Conservation (phyloP, 2,797 vertebrate species). For the Microctenopoma lineatum region DNA sequence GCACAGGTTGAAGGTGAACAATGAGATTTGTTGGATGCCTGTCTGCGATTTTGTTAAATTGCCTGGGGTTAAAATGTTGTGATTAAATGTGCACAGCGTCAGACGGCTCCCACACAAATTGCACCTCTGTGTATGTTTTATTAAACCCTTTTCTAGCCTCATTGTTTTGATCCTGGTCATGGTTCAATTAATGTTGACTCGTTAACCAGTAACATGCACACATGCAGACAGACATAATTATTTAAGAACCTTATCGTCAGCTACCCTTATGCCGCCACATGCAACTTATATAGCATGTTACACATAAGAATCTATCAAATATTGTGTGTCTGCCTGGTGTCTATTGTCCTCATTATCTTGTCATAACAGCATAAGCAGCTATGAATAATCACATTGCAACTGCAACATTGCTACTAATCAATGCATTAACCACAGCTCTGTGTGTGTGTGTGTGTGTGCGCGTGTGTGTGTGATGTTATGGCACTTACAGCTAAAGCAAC, state of each 20-base stretch:
- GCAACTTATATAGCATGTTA: conserved; percentile 1
- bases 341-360: conserved; percentile 71
- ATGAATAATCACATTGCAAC: conserved; percentile 66
- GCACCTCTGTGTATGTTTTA: conserved; percentile 35
- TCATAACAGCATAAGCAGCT: conserved; percentile 59
- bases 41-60: conserved; percentile 30
- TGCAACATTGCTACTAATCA: conserved; percentile 61
- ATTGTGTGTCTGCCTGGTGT: conserved; percentile 28
- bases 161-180: conserved; percentile 55
- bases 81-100: conserved; percentile 42
- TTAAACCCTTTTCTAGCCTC: conserved; percentile 41
- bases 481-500: no score
- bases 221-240: conserved; percentile 13
- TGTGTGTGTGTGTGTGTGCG: conserved; percentile 12
- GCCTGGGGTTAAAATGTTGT: conserved; percentile 48
- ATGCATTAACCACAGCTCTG: conserved; percentile 14
- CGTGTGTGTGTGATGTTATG: not conserved
- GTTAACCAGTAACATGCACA: conserved; percentile 13
- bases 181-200: conserved; percentile 60
- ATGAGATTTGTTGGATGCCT: conserved; percentile 23
- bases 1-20: conserved; percentile 30
- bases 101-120: conserved; percentile 47
- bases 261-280: conserved; percentile 27
- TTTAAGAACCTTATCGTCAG: conserved; percentile 27
- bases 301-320: conserved; percentile 35